Evolutionary conservation across 2,888 invertebrate genomes (phyloP).

Genomic region (Julus scandinavius): DNA sequence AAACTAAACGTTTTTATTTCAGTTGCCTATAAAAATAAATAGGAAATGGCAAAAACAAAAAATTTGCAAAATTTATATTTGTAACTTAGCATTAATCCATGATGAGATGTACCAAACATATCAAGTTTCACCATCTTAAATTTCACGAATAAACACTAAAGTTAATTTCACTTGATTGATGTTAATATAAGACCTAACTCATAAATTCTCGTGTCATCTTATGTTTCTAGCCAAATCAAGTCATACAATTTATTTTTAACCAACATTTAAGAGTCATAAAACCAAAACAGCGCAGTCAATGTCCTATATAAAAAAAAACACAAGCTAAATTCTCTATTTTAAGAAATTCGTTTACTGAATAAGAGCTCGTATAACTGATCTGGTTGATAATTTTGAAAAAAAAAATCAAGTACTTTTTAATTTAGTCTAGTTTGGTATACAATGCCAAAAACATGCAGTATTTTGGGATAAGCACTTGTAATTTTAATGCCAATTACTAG

Average conservation of each 20-base stretch:
- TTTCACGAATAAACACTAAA: neutral
- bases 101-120: neutral
- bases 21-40: neutral
- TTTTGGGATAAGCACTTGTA: too few relatives aligned
- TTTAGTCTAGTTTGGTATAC: too few relatives aligned
- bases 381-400: too few relatives aligned
- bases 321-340: too few relatives aligned
- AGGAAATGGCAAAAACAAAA: neutral
- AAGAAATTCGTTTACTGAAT: too few relatives aligned
- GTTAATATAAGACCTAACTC: neutral
- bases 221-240: neutral
- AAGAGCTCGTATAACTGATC: too few relatives aligned
- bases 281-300: too few relatives aligned
- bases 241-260: neutral
- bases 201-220: neutral
- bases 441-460: too few relatives aligned
- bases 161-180: neutral
- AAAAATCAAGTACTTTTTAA: too few relatives aligned
- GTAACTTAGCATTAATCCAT: neutral
- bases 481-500: too few relatives aligned
- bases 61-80: neutral
- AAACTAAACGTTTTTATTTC: slow-evolving; percentile 15
- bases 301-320: too few relatives aligned
- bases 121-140: neutral
- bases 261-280: neutral